These are phyloP conservation scores for Thalassarche chlororhynchos DNA, from an alignment of 2,113 vertebrate genomes.

Conservation along the genomic window DNA sequence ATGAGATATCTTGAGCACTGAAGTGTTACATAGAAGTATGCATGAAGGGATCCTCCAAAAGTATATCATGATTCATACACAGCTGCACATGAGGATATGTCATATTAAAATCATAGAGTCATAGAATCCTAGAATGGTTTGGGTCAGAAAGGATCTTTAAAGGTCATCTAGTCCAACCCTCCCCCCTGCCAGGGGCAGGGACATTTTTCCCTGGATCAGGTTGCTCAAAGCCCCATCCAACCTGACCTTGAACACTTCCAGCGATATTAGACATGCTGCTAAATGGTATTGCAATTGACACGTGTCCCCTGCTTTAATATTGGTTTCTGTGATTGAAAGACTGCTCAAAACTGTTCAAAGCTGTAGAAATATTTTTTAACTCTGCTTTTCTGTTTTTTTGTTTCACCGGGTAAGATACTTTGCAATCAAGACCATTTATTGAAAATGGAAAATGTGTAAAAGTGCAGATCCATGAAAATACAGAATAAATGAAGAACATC, in stretches of 20 bases:
- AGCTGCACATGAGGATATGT: neutral
- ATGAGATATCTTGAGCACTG: neutral
- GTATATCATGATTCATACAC: neutral
- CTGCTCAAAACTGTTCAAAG: neutral
- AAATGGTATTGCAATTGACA: neutral
- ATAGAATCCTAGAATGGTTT: neutral
- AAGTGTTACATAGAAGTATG: neutral
- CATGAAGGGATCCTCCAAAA: neutral
- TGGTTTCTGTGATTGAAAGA: neutral
- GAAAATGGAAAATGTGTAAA: neutral
- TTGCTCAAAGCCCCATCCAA: neutral
- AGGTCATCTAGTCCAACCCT: neutral
- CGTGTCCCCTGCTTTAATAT: neutral
- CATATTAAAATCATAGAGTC: neutral
- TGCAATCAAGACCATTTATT: neutral
- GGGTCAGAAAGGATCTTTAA: neutral
- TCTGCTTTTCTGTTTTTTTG: neutral
- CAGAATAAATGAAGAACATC: neutral
- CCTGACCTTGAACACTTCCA: neutral
- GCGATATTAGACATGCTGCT: neutral
- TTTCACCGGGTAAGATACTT: neutral
- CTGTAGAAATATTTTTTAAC: neutral
- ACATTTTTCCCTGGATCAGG: neutral
- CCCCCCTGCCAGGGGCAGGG: neutral
- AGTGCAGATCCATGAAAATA: neutral